Percentiles rank a stretch among this genome's conserved stretches.
phyloP scores from a whole-genome alignment of 2,113 vertebrate genomes.

The Mormyrus iriodes region DNA sequence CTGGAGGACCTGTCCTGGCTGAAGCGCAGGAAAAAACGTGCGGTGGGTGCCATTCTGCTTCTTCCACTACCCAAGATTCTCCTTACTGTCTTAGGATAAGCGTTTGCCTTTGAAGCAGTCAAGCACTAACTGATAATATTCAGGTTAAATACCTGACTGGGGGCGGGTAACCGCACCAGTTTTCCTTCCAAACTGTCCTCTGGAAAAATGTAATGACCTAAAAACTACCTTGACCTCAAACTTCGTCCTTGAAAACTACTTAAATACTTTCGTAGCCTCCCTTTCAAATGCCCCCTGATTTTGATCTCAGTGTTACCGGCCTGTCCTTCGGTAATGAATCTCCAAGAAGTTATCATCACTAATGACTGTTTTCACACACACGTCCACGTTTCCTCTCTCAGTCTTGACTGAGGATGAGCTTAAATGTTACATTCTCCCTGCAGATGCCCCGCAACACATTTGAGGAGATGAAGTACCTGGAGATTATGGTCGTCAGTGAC shows the following conservation, averaged over 20 bases:
- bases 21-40: conserved; percentile 80
- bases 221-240: neutral
- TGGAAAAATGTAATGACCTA: neutral
- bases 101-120: neutral
- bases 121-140: neutral
- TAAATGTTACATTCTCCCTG: conserved; percentile 18
- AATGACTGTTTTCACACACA: neutral
- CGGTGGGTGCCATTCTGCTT: conserved; percentile 58
- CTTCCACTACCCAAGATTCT: neutral
- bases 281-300: neutral
- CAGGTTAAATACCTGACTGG: neutral
- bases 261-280: neutral
- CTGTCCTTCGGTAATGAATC: neutral
- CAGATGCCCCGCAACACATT: conserved; percentile 83
- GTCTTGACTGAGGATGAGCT: neutral
- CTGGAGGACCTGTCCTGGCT: conserved; percentile 83
- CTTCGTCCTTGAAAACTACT: neutral
- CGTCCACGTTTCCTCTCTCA: neutral
- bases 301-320: neutral
- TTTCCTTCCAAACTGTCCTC: neutral
- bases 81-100: neutral
- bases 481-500: conserved; percentile 95
- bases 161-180: neutral
- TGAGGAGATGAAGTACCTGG: conserved; percentile 95
- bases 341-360: neutral